Evolutionary conservation across 2,113 vertebrate species (phyloP).

Genomic region (Hystrix brachyura): DNA sequence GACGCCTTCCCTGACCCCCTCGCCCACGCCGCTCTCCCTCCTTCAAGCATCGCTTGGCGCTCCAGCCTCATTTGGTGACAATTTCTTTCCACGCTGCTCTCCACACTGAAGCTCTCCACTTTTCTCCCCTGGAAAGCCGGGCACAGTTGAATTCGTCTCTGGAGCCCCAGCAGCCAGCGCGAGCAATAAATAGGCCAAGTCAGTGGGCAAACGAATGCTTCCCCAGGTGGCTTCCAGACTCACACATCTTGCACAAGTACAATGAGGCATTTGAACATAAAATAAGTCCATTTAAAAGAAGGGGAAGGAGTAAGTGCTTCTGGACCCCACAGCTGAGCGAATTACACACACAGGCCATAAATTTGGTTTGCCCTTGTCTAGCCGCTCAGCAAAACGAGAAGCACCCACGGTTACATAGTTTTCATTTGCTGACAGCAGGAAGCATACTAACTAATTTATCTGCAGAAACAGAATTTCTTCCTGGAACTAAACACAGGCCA

Average conservation of each 20-base stretch:
- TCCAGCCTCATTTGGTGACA: background rate
- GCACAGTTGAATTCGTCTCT: background rate
- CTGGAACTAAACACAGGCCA: slow-evolving; percentile 63
- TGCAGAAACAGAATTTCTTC: slow-evolving; percentile 76
- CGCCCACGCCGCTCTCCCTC: background rate
- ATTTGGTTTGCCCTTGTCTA: slow-evolving; percentile 58
- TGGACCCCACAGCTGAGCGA: slow-evolving; percentile 47
- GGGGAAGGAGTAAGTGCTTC: slow-evolving; percentile 65
- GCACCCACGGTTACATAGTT: slow-evolving; percentile 44
- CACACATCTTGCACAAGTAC: slow-evolving; percentile 40
- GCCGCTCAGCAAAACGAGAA: slow-evolving; percentile 17
- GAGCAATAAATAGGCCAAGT: slow-evolving; percentile 39
- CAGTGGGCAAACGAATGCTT: background rate
- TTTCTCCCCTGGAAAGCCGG: background rate
- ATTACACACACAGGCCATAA: slow-evolving; percentile 62
- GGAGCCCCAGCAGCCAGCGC: background rate
- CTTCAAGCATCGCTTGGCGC: background rate
- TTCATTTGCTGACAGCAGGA: slow-evolving; percentile 71
- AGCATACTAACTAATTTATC: slow-evolving; percentile 74
- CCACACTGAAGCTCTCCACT: background rate
- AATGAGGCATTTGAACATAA: slow-evolving; percentile 65
- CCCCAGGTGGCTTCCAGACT: slow-evolving; percentile 47
- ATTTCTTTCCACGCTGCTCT: background rate
- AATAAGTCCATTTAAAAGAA: slow-evolving; percentile 75
- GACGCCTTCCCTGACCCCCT: background rate